Evolutionary conservation across 2,113 vertebrate species (phyloP).

Genomic region (Semnopithecus entellus): DNA sequence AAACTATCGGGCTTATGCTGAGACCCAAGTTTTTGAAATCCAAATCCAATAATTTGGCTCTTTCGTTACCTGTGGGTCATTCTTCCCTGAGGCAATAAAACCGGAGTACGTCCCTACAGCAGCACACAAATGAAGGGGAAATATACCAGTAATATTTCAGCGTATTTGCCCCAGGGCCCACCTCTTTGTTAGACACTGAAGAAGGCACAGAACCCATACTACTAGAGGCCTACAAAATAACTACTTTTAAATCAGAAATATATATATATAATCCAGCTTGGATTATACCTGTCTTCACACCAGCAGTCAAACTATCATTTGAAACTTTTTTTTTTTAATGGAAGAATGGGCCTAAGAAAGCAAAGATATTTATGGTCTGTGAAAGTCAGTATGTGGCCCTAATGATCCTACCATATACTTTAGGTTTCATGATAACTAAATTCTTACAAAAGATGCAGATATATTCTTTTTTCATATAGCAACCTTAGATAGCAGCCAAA

Average conservation of each 20-base stretch:
- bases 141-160: not conserved
- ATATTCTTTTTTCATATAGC: not conserved
- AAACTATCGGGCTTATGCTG: not conserved
- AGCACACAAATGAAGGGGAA: not conserved
- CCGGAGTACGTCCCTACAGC: not conserved
- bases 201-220: not conserved
- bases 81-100: not conserved
- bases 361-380: not conserved
- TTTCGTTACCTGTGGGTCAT: not conserved
- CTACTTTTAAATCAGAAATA: slow-evolving; percentile 22
- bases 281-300: not conserved
- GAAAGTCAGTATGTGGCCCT: not conserved
- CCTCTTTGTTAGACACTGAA: not conserved
- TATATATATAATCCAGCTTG: not conserved
- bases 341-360: not conserved
- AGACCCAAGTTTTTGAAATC: not conserved
- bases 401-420: not conserved
- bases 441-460: not conserved
- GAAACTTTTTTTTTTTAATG: not conserved
- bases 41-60: not conserved
- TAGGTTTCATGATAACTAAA: slow-evolving; percentile 1
- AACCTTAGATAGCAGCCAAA: not conserved
- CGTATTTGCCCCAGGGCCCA: too few species aligned
- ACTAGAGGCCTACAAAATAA: not conserved
- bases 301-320: not conserved